Evolutionary conservation across 2,113 vertebrate genomes (phyloP).

Genomic region (Microtus pennsylvanicus): DNA sequence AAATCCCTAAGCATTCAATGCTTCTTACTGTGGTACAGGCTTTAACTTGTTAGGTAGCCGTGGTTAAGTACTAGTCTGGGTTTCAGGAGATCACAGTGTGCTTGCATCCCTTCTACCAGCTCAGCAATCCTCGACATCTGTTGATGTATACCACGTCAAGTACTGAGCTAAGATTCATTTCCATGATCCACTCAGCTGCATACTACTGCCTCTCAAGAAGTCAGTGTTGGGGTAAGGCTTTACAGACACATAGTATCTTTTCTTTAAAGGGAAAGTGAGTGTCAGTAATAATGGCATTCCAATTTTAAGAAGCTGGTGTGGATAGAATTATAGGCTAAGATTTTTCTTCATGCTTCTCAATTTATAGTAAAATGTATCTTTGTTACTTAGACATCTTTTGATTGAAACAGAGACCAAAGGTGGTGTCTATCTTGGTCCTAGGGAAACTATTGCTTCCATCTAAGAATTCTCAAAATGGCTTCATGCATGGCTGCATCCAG

Average conservation of each 20-base stretch:
- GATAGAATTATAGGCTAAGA: not conserved
- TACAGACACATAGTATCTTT: not conserved
- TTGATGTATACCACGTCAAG: not conserved
- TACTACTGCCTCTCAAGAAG: not conserved
- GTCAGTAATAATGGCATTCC: not conserved
- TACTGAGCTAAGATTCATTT: not conserved
- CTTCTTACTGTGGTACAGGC: not conserved
- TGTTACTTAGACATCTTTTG: not conserved
- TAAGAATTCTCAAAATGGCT: slow-evolving; percentile 12
- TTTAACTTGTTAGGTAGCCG: not conserved
- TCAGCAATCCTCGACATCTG: not conserved
- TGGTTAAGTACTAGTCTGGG: too few relatives aligned
- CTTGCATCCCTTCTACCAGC: not conserved
- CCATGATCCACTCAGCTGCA: not conserved
- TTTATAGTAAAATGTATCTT: not conserved
- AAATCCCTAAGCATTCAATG: not conserved
- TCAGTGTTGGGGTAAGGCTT: not conserved
- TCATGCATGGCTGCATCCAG: slow-evolving; percentile 23
- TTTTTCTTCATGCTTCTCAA: not conserved
- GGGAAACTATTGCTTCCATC: not conserved
- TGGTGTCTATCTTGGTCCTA: not conserved
- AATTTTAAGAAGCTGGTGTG: not conserved
- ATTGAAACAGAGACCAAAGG: slow-evolving; percentile 14
- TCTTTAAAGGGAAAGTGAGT: not conserved
- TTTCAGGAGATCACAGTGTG: not conserved